phyloP scores from a whole-genome alignment of 2,888 invertebrate genomes.

The Corythucha ciliata region DNA sequence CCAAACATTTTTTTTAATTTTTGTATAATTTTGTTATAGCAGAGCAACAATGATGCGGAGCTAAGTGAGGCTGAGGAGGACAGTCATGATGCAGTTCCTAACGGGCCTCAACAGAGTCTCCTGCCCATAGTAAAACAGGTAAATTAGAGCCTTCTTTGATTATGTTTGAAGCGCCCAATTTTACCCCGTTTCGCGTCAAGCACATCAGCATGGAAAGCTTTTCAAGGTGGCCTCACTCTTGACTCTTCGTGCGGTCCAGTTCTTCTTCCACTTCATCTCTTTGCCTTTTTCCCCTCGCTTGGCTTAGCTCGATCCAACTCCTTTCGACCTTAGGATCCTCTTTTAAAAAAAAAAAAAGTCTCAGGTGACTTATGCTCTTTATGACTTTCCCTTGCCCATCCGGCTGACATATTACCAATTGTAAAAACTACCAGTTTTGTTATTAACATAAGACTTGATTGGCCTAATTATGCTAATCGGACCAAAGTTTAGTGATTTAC shows the following conservation, averaged over 20 bases:
- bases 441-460: too few species aligned
- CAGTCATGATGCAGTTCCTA: slow-evolving; percentile 22
- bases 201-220: not conserved
- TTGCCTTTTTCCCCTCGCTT: not conserved
- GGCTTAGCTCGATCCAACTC: too few species aligned
- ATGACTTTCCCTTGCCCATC: too few species aligned
- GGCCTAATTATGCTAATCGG: too few species aligned
- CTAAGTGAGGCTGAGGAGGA: slow-evolving; percentile 30
- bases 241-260: not conserved
- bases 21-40: slow-evolving; percentile 18
- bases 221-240: too few species aligned
- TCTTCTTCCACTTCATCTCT: not conserved
- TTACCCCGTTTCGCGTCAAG: not conserved
- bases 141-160: not conserved
- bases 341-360: too few species aligned
- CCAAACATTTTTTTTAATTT: not conserved
- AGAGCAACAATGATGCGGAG: slow-evolving; percentile 28
- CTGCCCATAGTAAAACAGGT: slow-evolving; percentile 28
- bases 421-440: too few species aligned
- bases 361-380: too few species aligned
- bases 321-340: too few species aligned
- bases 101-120: slow-evolving; percentile 18
- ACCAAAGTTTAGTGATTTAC: too few species aligned
- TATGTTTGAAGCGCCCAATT: not conserved
- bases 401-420: too few species aligned